Conservation (phyloP, 2,888 invertebrate genomes). For the Globia sparganii region DNA sequence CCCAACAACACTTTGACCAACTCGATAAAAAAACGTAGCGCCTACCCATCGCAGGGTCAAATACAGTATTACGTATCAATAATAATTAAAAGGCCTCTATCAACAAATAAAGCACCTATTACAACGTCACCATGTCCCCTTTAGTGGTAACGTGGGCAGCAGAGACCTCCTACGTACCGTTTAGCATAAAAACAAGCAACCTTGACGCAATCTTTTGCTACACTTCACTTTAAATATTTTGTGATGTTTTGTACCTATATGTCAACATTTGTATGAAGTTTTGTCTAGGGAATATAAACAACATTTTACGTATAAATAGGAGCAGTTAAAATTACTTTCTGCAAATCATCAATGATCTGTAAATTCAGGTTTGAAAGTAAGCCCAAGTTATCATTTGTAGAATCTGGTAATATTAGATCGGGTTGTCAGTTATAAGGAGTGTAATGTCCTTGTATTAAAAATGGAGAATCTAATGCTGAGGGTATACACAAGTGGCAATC, state of each 20-base stretch:
- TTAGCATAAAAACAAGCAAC: conserved; percentile 52
- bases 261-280: not conserved
- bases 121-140: conserved; percentile 41
- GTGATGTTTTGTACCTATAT: conserved; percentile 26
- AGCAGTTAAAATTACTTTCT: no score
- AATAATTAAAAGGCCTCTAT: conserved; percentile 17
- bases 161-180: conserved; percentile 42
- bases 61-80: not conserved
- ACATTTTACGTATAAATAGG: no score
- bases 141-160: conserved; percentile 47
- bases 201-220: conserved; percentile 51
- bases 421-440: no score
- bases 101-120: not conserved
- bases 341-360: no score
- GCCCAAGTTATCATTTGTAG: no score
- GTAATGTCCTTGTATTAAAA: no score
- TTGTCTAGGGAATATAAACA: not conserved
- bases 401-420: no score
- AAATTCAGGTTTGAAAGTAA: no score
- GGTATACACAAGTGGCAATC: no score
- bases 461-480: no score
- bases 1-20: not conserved
- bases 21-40: not conserved
- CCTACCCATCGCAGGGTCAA: not conserved
- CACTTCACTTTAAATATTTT: conserved; percentile 39